These are phyloP conservation scores for Drosophila insularis DNA, from an alignment of 1,140 invertebrate species.

Conservation along the genomic window DNA sequence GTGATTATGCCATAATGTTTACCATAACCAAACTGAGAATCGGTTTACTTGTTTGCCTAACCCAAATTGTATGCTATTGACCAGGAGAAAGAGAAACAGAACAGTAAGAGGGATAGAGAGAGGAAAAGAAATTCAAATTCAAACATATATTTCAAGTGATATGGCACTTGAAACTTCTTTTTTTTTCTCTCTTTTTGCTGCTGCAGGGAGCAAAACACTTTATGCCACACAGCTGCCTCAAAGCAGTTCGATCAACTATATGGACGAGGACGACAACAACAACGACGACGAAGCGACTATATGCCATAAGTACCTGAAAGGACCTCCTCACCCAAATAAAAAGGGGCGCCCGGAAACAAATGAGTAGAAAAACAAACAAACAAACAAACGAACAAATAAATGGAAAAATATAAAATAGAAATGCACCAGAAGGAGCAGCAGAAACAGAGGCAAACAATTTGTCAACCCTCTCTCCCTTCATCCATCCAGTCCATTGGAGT, in stretches of 20 bases:
- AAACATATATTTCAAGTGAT: slow-evolving; percentile 60
- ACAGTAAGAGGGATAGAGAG: neutral
- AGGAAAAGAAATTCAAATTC: slow-evolving; percentile 36
- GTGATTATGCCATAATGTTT: slow-evolving; percentile 77
- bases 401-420: slow-evolving; percentile 16
- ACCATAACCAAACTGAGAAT: slow-evolving; percentile 37
- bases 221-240: slow-evolving; percentile 50
- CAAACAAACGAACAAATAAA: slow-evolving; percentile 11
- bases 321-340: slow-evolving; percentile 17
- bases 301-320: slow-evolving; percentile 26
- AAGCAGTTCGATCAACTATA: slow-evolving; percentile 65
- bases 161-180: slow-evolving; percentile 63
- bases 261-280: neutral
- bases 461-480: neutral
- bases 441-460: slow-evolving; percentile 1
- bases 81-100: slow-evolving; percentile 25
- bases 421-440: slow-evolving; percentile 1
- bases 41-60: slow-evolving; percentile 68
- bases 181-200: neutral
- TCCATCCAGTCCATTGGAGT: neutral
- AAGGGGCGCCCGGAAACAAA: slow-evolving; percentile 12
- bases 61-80: slow-evolving; percentile 76
- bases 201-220: slow-evolving; percentile 44
- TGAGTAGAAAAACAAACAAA: slow-evolving; percentile 2
- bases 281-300: neutral